These are phyloP conservation scores for Paramormyrops hopkinsi DNA, from an alignment of 2,797 vertebrate genomes.

Conservation along the genomic window DNA sequence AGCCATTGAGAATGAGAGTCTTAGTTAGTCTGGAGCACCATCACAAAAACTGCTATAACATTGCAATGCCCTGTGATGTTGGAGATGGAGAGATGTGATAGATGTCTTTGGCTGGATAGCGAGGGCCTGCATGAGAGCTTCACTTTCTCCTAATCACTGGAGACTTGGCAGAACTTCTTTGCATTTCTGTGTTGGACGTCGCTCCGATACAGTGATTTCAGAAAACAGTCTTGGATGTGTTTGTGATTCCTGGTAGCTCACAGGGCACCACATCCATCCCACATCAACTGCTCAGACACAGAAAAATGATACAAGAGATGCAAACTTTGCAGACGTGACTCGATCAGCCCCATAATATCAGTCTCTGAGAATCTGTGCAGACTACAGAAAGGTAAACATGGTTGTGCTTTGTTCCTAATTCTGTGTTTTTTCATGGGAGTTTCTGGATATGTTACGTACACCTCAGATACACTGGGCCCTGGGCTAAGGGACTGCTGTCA, in stretches of 20 bases:
- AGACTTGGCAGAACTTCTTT: not conserved
- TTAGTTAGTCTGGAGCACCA: not conserved
- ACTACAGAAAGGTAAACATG: not conserved
- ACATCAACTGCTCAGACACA: not conserved
- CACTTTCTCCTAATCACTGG: not conserved
- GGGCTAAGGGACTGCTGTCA: not conserved
- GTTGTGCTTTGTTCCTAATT: not conserved
- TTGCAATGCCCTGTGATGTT: not conserved
- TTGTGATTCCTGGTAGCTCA: not conserved
- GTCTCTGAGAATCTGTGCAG: not conserved
- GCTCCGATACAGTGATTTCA: not conserved
- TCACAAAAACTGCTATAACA: not conserved
- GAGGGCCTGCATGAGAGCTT: not conserved
- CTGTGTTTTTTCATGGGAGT: not conserved
- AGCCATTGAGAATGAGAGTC: not conserved
- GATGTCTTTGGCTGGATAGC: not conserved
- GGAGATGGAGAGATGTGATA: not conserved
- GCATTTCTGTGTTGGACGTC: not conserved
- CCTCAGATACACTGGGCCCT: not conserved
- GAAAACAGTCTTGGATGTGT: not conserved
- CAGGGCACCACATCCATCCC: not conserved
- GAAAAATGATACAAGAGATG: not conserved
- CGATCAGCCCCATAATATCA: not conserved
- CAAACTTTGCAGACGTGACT: not conserved
- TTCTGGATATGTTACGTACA: not conserved